phyloP scores from a whole-genome alignment of 2,797 vertebrate species.

The Salmo trutta region DNA sequence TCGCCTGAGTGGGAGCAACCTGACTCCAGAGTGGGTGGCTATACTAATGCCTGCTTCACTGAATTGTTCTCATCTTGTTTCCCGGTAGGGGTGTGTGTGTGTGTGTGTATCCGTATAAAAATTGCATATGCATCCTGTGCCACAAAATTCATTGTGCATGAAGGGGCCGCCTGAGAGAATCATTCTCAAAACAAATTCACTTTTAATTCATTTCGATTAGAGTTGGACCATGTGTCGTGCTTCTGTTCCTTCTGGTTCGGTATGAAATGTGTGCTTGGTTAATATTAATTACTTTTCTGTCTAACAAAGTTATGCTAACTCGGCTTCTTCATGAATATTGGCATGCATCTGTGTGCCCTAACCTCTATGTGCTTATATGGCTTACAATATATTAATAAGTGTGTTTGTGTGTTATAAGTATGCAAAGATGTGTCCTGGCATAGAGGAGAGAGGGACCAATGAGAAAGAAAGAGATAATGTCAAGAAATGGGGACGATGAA shows the following conservation, averaged over 20 bases:
- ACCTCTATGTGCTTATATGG: slow-evolving; percentile 2
- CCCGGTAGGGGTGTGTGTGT: too few species aligned
- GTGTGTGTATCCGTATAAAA: slow-evolving; percentile 29
- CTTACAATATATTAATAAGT: not conserved
- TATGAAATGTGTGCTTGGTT: slow-evolving; percentile 50
- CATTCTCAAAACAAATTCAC: slow-evolving; percentile 56
- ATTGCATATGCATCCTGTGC: slow-evolving; percentile 32
- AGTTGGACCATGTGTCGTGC: slow-evolving; percentile 31
- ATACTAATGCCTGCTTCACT: too few species aligned
- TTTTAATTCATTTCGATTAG: slow-evolving; percentile 59
- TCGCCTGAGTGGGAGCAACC: too few species aligned
- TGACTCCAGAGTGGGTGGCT: too few species aligned
- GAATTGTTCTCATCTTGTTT: too few species aligned
- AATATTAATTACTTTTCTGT: slow-evolving; percentile 64
- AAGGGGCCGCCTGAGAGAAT: slow-evolving; percentile 42
- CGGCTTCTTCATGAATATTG: slow-evolving; percentile 46
- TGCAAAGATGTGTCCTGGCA: not conserved
- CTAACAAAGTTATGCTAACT: slow-evolving; percentile 56
- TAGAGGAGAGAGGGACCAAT: slow-evolving; percentile 7
- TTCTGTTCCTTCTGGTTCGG: slow-evolving; percentile 33
- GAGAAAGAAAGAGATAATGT: too few species aligned
- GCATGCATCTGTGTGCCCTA: slow-evolving; percentile 4
- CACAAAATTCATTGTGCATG: slow-evolving; percentile 18
- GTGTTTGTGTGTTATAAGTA: slow-evolving; percentile 18
- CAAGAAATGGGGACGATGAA: too few species aligned